Percentiles rank a stretch among this genome's conserved stretches.
phyloP scores from a whole-genome alignment of 2,797 vertebrate species.

The Esox lucius region DNA sequence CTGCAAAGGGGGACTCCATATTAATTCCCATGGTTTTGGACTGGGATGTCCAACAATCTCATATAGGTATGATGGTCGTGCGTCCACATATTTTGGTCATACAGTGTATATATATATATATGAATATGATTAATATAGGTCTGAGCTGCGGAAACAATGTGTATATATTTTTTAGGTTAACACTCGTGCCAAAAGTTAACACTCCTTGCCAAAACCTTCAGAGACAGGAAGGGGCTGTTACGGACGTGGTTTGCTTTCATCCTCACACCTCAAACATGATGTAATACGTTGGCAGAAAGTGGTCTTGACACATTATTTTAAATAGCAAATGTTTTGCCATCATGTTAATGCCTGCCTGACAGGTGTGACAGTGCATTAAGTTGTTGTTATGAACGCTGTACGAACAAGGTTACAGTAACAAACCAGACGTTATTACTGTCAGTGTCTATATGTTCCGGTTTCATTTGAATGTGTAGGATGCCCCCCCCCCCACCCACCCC shows the following conservation, averaged over 20 bases:
- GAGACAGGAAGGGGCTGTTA: neutral
- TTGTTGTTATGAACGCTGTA: neutral
- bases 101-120: too few relatives aligned
- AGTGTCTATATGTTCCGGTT: neutral
- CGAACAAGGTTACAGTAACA: neutral
- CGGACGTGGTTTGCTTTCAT: neutral
- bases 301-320: neutral
- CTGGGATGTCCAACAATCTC: too few relatives aligned
- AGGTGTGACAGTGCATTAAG: neutral
- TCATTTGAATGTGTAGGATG: neutral
- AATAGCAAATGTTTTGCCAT: too few relatives aligned
- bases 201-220: neutral
- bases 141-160: too few relatives aligned
- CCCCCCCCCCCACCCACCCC: too few relatives aligned
- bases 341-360: neutral
- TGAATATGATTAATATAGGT: neutral
- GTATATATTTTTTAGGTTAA: too few relatives aligned
- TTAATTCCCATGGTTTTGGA: too few relatives aligned
- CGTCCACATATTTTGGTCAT: too few relatives aligned
- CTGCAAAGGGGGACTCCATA: too few relatives aligned
- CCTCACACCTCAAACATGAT: neutral
- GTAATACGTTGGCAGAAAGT: neutral
- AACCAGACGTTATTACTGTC: too few relatives aligned
- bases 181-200: too few relatives aligned
- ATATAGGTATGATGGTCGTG: too few relatives aligned